phyloP scores from a whole-genome alignment of 2,888 invertebrate genomes.

The Heliconius cydno region DNA sequence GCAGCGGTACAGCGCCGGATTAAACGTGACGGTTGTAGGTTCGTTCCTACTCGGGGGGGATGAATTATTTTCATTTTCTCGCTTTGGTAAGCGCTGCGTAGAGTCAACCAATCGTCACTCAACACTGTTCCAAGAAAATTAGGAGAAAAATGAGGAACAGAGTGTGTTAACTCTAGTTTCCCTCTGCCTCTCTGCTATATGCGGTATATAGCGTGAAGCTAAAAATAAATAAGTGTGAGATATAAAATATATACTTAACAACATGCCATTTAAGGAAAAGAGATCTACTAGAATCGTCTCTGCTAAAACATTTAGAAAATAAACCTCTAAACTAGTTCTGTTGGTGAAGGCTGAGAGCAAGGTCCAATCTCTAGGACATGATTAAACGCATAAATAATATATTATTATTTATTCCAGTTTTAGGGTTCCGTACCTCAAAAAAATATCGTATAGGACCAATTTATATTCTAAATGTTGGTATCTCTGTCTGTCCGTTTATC shows the following conservation, averaged over 20 bases:
- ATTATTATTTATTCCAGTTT: background rate
- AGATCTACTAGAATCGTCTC: conserved; percentile 20
- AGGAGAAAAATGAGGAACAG: background rate
- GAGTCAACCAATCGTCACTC: background rate
- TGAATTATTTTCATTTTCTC: background rate
- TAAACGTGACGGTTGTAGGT: too few relatives aligned
- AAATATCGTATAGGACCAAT: too few relatives aligned
- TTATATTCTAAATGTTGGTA: too few relatives aligned
- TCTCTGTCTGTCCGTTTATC: too few relatives aligned
- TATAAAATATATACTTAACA: background rate
- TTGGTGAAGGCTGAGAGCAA: conserved; percentile 36
- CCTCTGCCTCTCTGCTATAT: background rate
- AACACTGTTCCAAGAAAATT: background rate
- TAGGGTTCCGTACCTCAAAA: too few relatives aligned
- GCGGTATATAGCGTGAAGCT: background rate
- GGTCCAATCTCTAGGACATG: conserved; percentile 33
- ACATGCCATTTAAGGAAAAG: conserved; percentile 15
- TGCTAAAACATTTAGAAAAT: conserved; percentile 19
- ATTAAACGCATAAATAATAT: background rate
- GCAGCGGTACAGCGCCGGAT: too few relatives aligned
- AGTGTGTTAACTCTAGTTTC: background rate
- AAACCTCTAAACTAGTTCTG: conserved; percentile 34
- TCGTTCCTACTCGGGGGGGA: too few relatives aligned
- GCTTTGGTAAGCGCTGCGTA: background rate
- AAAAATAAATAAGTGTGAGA: background rate